phyloP scores from a whole-genome alignment of 2,888 invertebrate species.

The Archips xylosteana region DNA sequence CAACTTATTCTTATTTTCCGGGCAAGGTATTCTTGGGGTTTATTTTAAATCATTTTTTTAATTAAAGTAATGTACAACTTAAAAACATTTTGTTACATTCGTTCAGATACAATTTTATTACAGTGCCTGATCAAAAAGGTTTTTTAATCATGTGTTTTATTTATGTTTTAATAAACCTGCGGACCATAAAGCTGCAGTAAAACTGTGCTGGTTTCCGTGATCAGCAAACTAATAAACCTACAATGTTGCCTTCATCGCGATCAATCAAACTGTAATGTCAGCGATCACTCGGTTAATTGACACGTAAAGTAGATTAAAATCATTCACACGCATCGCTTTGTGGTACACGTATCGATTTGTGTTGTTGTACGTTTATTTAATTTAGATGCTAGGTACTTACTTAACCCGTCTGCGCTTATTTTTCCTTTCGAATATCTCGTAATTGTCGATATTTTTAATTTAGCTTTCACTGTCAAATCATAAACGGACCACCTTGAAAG shows the following conservation, averaged over 20 bases:
- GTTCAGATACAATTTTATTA: background rate
- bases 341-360: constrained; percentile 15
- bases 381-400: constrained; percentile 41
- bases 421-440: too few relatives aligned
- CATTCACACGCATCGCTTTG: constrained; percentile 11
- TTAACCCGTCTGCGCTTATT: constrained; percentile 1
- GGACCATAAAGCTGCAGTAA: constrained; percentile 6
- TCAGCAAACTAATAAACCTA: constrained; percentile 13
- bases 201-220: constrained; percentile 8
- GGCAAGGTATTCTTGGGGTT: background rate
- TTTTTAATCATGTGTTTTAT: background rate
- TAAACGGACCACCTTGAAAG: background rate
- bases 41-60: background rate
- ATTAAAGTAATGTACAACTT: background rate
- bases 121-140: background rate
- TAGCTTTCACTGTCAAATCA: too few relatives aligned
- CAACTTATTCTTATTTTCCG: background rate
- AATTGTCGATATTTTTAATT: too few relatives aligned
- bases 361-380: constrained; percentile 48
- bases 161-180: background rate
- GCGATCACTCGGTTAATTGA: constrained; percentile 49
- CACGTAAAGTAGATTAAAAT: constrained; percentile 32
- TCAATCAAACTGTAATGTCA: constrained; percentile 50
- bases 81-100: background rate
- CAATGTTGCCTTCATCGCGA: constrained; percentile 9